Evolutionary conservation across 1,140 invertebrate species (phyloP).

Genomic region (Heliconius eleuchia): DNA sequence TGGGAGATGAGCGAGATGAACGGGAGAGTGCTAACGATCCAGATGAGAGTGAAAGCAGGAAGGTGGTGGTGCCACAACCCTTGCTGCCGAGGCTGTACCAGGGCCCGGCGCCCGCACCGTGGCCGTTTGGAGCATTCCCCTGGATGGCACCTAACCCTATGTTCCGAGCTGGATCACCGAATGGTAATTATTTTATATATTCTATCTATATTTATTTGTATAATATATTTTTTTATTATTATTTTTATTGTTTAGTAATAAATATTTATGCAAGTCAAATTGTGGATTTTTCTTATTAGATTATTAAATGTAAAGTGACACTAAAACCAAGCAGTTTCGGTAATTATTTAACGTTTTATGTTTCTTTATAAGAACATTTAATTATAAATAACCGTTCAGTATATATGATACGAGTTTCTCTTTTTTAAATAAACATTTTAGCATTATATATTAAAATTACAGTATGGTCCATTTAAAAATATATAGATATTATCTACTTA

Average conservation of each 20-base stretch:
- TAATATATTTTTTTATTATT: background rate
- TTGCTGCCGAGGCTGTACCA: slow-evolving; percentile 73
- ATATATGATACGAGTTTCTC: no score
- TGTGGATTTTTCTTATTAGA: no score
- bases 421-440: no score
- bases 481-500: no score
- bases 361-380: no score
- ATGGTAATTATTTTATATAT: slow-evolving; percentile 53
- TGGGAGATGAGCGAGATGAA: slow-evolving; percentile 65
- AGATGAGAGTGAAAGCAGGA: slow-evolving; percentile 58
- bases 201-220: background rate
- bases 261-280: no score
- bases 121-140: slow-evolving; percentile 75
- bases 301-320: no score
- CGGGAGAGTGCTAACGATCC: slow-evolving; percentile 55
- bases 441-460: no score
- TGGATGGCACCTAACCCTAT: slow-evolving; percentile 78
- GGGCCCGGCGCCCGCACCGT: slow-evolving; percentile 62
- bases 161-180: slow-evolving; percentile 72
- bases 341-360: no score
- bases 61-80: slow-evolving; percentile 73
- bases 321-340: no score
- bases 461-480: no score
- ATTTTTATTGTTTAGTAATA: background rate
- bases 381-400: no score